Conservation (phyloP, 2,113 vertebrate genomes). For the Solenodon paradoxus region DNA sequence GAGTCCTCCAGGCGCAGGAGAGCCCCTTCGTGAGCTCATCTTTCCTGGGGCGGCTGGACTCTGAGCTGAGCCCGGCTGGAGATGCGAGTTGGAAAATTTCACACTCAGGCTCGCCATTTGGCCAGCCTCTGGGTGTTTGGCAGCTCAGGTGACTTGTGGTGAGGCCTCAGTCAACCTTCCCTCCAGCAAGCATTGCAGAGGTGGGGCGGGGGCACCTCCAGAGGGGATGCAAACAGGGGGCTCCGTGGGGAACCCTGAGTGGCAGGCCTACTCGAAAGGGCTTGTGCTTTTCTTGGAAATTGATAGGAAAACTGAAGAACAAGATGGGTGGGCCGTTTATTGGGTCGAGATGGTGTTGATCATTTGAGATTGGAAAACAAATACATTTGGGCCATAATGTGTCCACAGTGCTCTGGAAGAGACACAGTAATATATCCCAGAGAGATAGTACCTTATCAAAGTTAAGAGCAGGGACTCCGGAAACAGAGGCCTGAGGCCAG, state of each 20-base stretch:
- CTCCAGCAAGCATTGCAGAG: neutral
- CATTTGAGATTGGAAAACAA: neutral
- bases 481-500: neutral
- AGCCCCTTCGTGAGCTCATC: slow-evolving; percentile 59
- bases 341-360: neutral
- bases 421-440: neutral
- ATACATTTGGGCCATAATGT: neutral
- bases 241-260: neutral
- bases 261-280: neutral
- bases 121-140: slow-evolving; percentile 26
- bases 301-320: neutral
- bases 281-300: neutral
- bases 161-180: neutral
- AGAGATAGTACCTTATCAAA: neutral
- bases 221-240: neutral
- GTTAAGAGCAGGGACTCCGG: neutral
- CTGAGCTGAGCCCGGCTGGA: neutral
- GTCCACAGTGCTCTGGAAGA: neutral
- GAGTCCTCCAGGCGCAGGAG: neutral
- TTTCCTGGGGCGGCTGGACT: slow-evolving; percentile 26
- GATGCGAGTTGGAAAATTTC: slow-evolving; percentile 47
- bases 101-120: neutral
- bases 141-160: slow-evolving; percentile 38
- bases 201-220: neutral
- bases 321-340: neutral